phyloP scores from a whole-genome alignment of 2,888 invertebrate genomes.

The Phrixothrix hirtus region DNA sequence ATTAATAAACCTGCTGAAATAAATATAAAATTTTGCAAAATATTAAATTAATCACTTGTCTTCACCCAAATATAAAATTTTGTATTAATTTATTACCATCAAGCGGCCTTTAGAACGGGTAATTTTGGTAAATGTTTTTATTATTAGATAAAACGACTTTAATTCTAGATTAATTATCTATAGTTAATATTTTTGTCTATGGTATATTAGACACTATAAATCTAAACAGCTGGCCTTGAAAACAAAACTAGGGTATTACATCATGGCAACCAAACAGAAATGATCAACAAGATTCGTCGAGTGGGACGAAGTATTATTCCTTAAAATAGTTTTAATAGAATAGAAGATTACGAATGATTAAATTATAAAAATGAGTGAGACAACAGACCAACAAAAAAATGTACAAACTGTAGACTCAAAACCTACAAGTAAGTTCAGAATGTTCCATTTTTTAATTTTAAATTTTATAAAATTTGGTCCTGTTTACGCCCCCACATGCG shows the following conservation, averaged over 20 bases:
- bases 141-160: no score
- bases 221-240: slow-evolving; percentile 30
- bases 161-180: no score
- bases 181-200: background rate
- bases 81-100: background rate
- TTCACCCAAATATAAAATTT: no score
- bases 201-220: background rate
- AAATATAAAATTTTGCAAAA: no score
- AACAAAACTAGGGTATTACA: slow-evolving; percentile 36
- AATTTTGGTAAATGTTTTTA: no score
- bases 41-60: no score
- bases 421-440: slow-evolving; percentile 28
- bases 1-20: no score
- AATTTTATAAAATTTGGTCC: no score
- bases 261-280: slow-evolving; percentile 41
- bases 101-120: no score
- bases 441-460: background rate
- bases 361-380: slow-evolving; percentile 31
- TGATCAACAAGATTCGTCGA: slow-evolving; percentile 37
- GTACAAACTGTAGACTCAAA: slow-evolving; percentile 27
- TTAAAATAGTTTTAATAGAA: slow-evolving; percentile 13
- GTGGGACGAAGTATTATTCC: slow-evolving; percentile 24
- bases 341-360: slow-evolving; percentile 15
- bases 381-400: slow-evolving; percentile 28
- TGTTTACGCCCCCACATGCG: no score